Evolutionary conservation across 2,113 vertebrate genomes (phyloP).

Genomic region (Mugil cephalus): DNA sequence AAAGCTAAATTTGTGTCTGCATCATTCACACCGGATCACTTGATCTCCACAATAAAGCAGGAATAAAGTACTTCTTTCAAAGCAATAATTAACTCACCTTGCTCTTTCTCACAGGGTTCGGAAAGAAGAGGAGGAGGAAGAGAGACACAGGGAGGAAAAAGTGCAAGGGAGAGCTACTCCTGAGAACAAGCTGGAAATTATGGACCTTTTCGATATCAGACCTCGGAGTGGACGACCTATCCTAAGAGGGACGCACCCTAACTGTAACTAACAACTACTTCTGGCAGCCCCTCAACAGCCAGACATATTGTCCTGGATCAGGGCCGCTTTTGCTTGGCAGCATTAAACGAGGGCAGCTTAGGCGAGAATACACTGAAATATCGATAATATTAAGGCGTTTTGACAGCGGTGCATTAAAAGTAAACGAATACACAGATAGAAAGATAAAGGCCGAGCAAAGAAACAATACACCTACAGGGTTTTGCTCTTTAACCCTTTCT

Average conservation of each 20-base stretch:
- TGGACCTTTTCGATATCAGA: slow-evolving; percentile 71
- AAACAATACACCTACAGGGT: neutral
- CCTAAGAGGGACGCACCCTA: slow-evolving; percentile 72
- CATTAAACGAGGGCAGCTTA: slow-evolving; percentile 21
- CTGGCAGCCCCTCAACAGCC: slow-evolving; percentile 64
- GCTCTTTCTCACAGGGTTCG: slow-evolving; percentile 47
- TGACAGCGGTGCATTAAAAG: neutral
- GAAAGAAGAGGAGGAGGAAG: slow-evolving; percentile 20
- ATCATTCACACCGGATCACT: neutral
- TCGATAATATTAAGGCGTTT: neutral
- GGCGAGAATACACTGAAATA: slow-evolving; percentile 1
- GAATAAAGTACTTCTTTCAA: neutral
- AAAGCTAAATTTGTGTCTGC: neutral
- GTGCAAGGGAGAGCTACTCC: slow-evolving; percentile 51
- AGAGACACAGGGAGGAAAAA: slow-evolving; percentile 37
- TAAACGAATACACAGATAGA: neutral
- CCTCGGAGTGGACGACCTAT: slow-evolving; percentile 67
- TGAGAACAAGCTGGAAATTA: slow-evolving; percentile 67
- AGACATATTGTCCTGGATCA: slow-evolving; percentile 59
- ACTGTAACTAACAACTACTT: slow-evolving; percentile 71
- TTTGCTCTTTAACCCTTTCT: slow-evolving; percentile 10
- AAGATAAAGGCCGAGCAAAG: neutral
- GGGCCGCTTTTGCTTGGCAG: slow-evolving; percentile 44
- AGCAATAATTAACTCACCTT: slow-evolving; percentile 65
- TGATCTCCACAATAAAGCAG: neutral